Percentiles rank a stretch among this genome's conserved stretches.
These are phyloP conservation scores for Cyclura pinguis DNA, from an alignment of 2,797 vertebrate species.

Conservation along the genomic window DNA sequence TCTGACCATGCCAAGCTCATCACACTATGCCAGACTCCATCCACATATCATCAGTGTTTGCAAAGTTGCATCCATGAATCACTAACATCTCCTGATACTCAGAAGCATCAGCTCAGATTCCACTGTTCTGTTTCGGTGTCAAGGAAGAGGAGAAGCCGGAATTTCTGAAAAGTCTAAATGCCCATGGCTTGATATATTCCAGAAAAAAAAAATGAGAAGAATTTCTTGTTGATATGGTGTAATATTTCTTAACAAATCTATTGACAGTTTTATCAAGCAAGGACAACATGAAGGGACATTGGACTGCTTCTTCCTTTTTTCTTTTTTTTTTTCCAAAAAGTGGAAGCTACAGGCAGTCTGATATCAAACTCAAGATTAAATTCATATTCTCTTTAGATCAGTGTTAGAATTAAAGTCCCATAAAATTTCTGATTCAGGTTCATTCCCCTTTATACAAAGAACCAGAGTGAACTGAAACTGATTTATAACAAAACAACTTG, in stretches of 20 bases:
- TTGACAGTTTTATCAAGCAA: not conserved
- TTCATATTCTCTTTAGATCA: conserved; percentile 3
- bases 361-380: not conserved
- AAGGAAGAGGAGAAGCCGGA: not conserved
- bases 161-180: not conserved
- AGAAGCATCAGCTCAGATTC: not conserved
- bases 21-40: not conserved
- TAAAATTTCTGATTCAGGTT: conserved; percentile 30
- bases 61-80: not conserved
- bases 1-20: not conserved
- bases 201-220: not conserved
- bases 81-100: not conserved
- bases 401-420: not conserved
- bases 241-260: not conserved
- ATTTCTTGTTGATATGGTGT: not conserved
- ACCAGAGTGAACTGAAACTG: conserved; percentile 12
- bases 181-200: not conserved
- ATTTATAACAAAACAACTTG: conserved; percentile 48
- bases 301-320: not conserved
- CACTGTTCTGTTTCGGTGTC: too few relatives aligned
- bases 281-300: not conserved
- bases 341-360: not conserved
- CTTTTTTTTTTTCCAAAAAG: not conserved
- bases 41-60: not conserved
- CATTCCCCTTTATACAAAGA: not conserved